Base-by-base conservation (phyloP, 2,113 vertebrate genomes). In the Pycnonotus jocosus region DNA sequence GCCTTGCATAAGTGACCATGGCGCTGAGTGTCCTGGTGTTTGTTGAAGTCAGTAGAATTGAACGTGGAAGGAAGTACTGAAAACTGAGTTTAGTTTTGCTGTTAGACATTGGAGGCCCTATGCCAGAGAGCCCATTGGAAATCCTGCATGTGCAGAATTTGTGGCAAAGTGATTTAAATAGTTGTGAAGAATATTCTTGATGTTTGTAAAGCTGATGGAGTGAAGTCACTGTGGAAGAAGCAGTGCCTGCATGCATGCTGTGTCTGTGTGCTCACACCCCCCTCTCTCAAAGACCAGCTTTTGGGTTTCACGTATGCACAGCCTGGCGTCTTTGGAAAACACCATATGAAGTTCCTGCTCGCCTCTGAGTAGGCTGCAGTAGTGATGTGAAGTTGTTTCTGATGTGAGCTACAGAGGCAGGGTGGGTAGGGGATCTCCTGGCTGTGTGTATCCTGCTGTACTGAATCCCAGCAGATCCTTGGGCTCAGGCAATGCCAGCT, bases 251-350 rank as follows among this genome's bases (percentile, higher is more conserved):
- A 38, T 44, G 27, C 7, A n/a, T 5, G 0, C 28, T 38, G 21
- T 89, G 37, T 35, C 42, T 6, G 1, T 40, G 19, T 20, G 8
- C 5, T 5, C 28, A 28, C 11, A 3, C 1, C 2, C 3, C 0
- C 8, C 1, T 10, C 0, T 51, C 12, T 22, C 48, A 22, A 76
- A 72, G 25, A 64, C 20, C 22, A 37, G 7, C 25, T 68, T 58
- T 58, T 68, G 44, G 25, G 15, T 54, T 50, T 64, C 3, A 2
- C 31, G 11, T 28, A 18, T 10, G n/a, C 57, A 20, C 6, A 72
- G 37, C 24, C 44, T 64, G 51, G 10, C 10, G 4, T 47, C 79
- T 86, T 57, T 80, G 58, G n/a, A 61, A 44, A 82, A 57, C 5
- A 6, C 22, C 11, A 1, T 4, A 0, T 11, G 10, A 35, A 51